Evolutionary conservation across 2,113 vertebrate genomes (phyloP).

Genomic region (Hippopotamus amphibius): DNA sequence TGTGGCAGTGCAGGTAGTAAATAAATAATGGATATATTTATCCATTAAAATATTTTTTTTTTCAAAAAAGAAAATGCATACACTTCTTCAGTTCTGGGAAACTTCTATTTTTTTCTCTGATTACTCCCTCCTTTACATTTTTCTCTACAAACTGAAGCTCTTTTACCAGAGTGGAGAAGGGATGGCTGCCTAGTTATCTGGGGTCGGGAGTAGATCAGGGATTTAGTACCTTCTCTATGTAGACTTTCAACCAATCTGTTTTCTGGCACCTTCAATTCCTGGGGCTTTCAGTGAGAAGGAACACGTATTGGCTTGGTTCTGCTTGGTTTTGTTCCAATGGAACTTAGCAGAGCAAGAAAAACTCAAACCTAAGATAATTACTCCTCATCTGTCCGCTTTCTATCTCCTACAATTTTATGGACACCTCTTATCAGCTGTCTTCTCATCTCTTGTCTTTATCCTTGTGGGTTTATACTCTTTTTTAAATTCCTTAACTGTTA

Average conservation of each 20-base stretch:
- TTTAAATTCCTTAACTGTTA: not conserved
- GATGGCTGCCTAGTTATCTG: not conserved
- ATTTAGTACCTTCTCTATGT: not conserved
- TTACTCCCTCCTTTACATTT: not conserved
- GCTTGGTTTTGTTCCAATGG: not conserved
- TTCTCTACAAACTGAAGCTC: not conserved
- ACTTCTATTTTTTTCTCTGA: not conserved
- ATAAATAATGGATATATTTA: not conserved
- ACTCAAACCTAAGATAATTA: not conserved
- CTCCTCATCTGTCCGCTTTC: not conserved
- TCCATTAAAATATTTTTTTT: not conserved
- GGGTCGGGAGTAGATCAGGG: not conserved
- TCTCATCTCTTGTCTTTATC: constrained; percentile 12
- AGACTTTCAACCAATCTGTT: not conserved
- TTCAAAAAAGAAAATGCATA: not conserved
- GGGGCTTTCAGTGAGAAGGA: not conserved
- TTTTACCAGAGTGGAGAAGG: not conserved
- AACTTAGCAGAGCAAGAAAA: not conserved
- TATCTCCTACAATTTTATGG: not conserved
- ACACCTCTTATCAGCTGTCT: not conserved
- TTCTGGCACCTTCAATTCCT: not conserved
- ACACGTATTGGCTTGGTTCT: not conserved
- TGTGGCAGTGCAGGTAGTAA: not conserved
- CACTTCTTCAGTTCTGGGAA: not conserved
- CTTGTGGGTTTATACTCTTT: not conserved